phyloP scores from a whole-genome alignment of 1,140 invertebrate genomes.

The Eupristina koningsbergeri region DNA sequence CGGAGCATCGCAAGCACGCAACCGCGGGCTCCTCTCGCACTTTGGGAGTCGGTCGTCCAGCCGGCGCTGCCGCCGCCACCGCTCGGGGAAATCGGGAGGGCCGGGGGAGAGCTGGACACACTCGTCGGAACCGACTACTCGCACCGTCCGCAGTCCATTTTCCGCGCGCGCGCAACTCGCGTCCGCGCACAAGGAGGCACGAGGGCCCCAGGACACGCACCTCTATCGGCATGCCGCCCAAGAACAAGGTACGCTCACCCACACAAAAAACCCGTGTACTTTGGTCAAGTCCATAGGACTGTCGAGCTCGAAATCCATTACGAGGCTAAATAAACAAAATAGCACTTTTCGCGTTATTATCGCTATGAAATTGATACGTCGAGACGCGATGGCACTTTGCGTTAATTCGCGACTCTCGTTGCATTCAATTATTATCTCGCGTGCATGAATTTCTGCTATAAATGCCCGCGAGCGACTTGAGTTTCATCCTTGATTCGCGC shows the following conservation, averaged over 20 bases:
- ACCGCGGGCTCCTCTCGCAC: not conserved
- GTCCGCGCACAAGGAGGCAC: not conserved
- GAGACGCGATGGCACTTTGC: not conserved
- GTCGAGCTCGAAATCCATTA: constrained; percentile 12
- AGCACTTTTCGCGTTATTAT: not conserved
- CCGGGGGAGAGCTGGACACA: not conserved
- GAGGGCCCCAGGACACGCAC: not conserved
- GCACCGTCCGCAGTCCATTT: constrained; percentile 17
- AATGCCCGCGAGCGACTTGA: not conserved
- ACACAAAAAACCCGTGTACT: not conserved
- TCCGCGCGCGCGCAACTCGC: constrained; percentile 1
- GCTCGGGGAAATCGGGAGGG: not conserved
- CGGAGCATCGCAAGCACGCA: not conserved
- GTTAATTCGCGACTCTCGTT: not conserved
- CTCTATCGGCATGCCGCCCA: constrained; percentile 58
- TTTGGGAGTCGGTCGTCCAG: constrained; percentile 8
- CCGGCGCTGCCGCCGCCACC: constrained; percentile 11
- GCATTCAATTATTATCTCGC: not conserved
- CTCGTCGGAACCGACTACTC: not conserved
- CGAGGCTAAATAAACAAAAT: not conserved
- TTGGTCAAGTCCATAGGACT: not conserved
- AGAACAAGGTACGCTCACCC: constrained; percentile 57
- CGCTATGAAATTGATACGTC: not conserved
- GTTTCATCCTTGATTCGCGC: not conserved
- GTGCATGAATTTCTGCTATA: not conserved